These are phyloP conservation scores for Myripristis murdjan DNA, from an alignment of 2,797 vertebrate species.

Conservation along the genomic window DNA sequence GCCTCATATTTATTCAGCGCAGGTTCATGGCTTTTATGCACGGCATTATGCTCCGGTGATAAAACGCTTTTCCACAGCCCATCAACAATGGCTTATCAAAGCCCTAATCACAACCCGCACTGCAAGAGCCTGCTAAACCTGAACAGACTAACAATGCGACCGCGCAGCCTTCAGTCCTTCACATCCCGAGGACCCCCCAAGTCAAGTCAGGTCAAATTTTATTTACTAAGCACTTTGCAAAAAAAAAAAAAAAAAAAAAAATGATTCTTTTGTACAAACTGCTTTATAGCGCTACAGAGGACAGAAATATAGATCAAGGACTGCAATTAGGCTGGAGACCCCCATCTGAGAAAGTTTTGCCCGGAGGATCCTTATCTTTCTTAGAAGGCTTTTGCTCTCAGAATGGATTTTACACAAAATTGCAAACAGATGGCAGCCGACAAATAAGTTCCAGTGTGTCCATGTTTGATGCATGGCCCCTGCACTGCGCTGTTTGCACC, in stretches of 20 bases:
- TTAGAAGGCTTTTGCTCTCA: constrained; percentile 65
- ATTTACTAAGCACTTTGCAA: constrained; percentile 59
- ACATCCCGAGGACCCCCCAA: constrained; percentile 68
- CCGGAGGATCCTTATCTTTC: constrained; percentile 74
- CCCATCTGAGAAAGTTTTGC: constrained; percentile 73
- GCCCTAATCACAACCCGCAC: constrained; percentile 54
- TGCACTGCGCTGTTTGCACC: constrained; percentile 44
- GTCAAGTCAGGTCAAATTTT: constrained; percentile 41
- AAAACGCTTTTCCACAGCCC: constrained; percentile 77
- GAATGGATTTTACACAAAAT: constrained; percentile 67
- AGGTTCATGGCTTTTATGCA: constrained; percentile 76
- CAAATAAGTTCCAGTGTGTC: constrained; percentile 34
- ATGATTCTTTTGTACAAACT: constrained; percentile 61
- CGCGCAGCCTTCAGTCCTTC: constrained; percentile 44
- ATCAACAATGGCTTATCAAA: constrained; percentile 78
- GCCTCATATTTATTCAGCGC: constrained; percentile 72
- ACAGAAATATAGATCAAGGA: constrained; percentile 73
- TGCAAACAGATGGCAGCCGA: constrained; percentile 73
- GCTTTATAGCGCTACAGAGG: constrained; percentile 58
- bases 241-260: too few species aligned
- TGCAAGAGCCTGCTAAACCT: constrained; percentile 67
- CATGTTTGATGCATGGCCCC: constrained; percentile 53
- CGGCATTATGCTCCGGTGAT: constrained; percentile 74
- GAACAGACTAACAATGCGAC: constrained; percentile 49
- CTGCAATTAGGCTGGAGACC: constrained; percentile 68